Percentiles rank a stretch among this genome's conserved stretches.
These are phyloP conservation scores for Xenopus laevis DNA, from an alignment of 2,113 vertebrate genomes.

Conservation along the genomic window DNA sequence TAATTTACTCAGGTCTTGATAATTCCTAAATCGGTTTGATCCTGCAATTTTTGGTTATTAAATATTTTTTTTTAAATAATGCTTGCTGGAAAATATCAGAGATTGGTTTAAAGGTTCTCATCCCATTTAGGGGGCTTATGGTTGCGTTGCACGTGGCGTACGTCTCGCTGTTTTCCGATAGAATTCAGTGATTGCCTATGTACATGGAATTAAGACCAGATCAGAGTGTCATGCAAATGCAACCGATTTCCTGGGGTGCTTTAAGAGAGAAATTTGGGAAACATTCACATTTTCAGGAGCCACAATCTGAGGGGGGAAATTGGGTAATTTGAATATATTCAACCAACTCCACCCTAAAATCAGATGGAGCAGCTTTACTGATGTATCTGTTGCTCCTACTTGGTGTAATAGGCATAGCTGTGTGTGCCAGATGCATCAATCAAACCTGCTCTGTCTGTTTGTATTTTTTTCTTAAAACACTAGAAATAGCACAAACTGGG, in stretches of 20 bases:
- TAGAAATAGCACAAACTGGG: background rate
- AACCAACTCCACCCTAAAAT: too few species aligned
- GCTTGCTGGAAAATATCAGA: background rate
- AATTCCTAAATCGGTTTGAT: background rate
- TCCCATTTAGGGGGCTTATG: conserved; percentile 11
- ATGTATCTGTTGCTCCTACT: too few species aligned
- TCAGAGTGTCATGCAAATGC: background rate
- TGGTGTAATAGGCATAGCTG: too few species aligned
- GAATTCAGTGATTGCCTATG: background rate
- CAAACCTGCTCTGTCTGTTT: too few species aligned
- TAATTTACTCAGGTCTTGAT: conserved; percentile 33
- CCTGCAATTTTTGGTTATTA: background rate
- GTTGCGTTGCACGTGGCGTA: background rate
- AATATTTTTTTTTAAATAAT: background rate
- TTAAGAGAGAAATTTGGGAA: too few species aligned
- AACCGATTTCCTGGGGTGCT: too few species aligned
- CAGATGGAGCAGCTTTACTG: too few species aligned
- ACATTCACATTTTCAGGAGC: too few species aligned
- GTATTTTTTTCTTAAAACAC: background rate
- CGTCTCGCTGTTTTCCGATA: background rate
- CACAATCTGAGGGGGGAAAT: too few species aligned
- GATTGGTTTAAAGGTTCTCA: background rate
- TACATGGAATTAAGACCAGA: background rate
- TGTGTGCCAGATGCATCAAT: too few species aligned
- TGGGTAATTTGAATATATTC: too few species aligned